Conservation (phyloP, 1,140 invertebrate species). For the Lasaia peninsularis region DNA sequence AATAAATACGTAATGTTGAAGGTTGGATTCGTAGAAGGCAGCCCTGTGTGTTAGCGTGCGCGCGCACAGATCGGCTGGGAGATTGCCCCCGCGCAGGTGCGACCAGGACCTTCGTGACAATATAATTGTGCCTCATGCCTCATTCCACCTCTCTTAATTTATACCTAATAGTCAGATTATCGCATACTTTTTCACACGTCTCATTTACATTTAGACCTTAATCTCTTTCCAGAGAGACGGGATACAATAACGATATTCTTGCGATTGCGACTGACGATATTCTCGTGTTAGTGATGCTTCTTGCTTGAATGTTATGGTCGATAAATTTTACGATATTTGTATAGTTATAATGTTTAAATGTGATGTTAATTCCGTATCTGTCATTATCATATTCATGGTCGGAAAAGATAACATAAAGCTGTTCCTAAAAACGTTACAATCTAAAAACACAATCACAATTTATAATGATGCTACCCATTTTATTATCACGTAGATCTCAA, state of each 20-base stretch:
- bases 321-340: not conserved
- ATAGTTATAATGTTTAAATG: too few relatives aligned
- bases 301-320: not conserved
- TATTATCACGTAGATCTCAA: not conserved
- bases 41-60: conserved; percentile 45
- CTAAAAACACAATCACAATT: not conserved
- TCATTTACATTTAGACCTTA: conserved; percentile 72
- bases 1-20: conserved; percentile 14
- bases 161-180: conserved; percentile 74
- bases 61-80: conserved; percentile 41
- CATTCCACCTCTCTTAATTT: conserved; percentile 66
- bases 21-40: conserved; percentile 33
- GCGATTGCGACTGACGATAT: conserved; percentile 49
- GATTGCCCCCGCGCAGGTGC: conserved; percentile 58
- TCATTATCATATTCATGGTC: not conserved
- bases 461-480: not conserved
- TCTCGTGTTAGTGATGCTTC: conserved; percentile 29
- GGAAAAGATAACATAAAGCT: not conserved
- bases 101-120: conserved; percentile 64
- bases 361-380: too few relatives aligned
- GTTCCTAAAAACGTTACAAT: not conserved
- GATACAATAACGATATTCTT: conserved; percentile 69
- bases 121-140: conserved; percentile 71
- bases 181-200: conserved; percentile 69
- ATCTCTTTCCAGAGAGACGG: conserved; percentile 41